Evolutionary conservation across 2,888 invertebrate genomes (phyloP), one percentile per base, ranked within the genome.

Genomic region (Tribolium freemani): DNA sequence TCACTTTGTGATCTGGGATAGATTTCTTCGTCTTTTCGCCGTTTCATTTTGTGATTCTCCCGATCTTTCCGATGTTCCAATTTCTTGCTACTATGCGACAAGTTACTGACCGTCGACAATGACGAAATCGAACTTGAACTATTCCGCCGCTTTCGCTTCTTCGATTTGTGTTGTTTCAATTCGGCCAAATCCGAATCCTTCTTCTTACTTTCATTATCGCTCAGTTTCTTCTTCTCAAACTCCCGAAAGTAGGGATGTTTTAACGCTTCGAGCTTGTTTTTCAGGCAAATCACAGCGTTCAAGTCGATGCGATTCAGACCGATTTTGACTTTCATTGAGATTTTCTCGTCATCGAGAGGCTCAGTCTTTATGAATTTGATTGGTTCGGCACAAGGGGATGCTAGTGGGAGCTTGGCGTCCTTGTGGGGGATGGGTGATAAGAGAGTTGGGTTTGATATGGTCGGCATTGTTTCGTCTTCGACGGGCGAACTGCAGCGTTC

Each of bases 401-500:
- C 26, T 26, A 26, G 26, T 54, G 68, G 56, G 46, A 71, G 60
- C 58, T 78, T 81, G 10, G 72, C 69, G 26, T 82, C 82, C 50
- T 80, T 78, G 54, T 76, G 76, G 11, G 83, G 77, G 69, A 83
- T 82, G 3, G 85, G 84, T 8, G 84, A 82, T 57, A 86, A 75
- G 6, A 83, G 74, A 2, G 78, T 80, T 45, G 82, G 82, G 69
- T 84, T 85, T 26, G 84, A 80, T 71, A 78, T 79, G 58, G 76
- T 79, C 11, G 82, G 82, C 77, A 81, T 69, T 4, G 82, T 74
- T 77, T 87, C 87, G 30, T 87, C 86, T 78, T 86, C 86, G 20
- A 86, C 82, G 3, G 86, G 85, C 3, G 86, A 86, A 76, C 84
- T 84, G 73, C 85, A 84, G 31, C 86, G 82, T 79, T 89, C 89